phyloP scores from a whole-genome alignment of 2,888 invertebrate genomes.

The Lagria hirta region DNA sequence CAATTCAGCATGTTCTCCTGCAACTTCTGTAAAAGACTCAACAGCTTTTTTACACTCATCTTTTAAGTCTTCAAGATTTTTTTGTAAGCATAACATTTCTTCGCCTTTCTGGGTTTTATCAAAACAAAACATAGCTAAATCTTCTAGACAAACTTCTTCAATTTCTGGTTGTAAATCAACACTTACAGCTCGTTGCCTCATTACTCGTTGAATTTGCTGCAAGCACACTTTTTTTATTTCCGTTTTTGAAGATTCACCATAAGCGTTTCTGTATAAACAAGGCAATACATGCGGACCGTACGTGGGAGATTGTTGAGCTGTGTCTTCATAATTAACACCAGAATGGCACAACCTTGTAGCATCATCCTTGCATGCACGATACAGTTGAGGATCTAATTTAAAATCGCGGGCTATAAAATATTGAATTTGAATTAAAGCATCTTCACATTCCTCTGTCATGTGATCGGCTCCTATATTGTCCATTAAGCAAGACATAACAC shows the following conservation, averaged over 20 bases:
- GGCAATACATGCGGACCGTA: constrained; percentile 84
- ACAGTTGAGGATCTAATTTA: constrained; percentile 86
- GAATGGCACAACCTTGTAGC: constrained; percentile 82
- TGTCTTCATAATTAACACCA: constrained; percentile 70
- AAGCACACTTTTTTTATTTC: constrained; percentile 64
- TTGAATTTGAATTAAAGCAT: constrained; percentile 90
- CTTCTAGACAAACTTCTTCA: constrained; percentile 85
- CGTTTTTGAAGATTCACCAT: constrained; percentile 52
- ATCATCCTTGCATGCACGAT: constrained; percentile 84
- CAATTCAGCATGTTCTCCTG: constrained; percentile 85
- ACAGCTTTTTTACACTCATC: constrained; percentile 75
- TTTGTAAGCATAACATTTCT: constrained; percentile 92
- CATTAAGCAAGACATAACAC: constrained; percentile 92
- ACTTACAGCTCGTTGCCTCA: constrained; percentile 89
- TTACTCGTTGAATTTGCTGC: constrained; percentile 84
- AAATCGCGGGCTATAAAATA: constrained; percentile 97
- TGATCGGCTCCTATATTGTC: constrained; percentile 80
- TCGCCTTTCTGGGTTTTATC: constrained; percentile 84
- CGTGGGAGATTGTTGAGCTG: constrained; percentile 67
- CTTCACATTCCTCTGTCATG: constrained; percentile 89
- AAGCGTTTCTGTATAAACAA: constrained; percentile 80
- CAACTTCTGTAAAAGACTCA: constrained; percentile 83
- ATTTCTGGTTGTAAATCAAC: constrained; percentile 94
- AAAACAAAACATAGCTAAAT: constrained; percentile 80
- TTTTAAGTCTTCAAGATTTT: constrained; percentile 70